phyloP scores from a whole-genome alignment of 2,888 invertebrate species.

The Meganola albula region DNA sequence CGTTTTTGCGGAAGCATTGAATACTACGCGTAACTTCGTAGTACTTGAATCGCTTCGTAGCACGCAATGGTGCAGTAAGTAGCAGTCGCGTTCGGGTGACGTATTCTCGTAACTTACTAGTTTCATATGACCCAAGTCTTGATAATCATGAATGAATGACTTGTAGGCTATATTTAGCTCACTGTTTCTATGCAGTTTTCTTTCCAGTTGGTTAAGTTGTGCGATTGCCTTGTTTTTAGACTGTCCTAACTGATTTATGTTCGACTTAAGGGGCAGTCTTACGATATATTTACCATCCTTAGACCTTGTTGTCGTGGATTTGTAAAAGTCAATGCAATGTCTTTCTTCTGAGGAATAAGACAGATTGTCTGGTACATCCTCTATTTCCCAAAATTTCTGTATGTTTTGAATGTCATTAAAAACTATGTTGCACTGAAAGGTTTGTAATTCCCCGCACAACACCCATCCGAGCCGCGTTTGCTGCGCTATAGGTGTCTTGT shows the following conservation, averaged over 20 bases:
- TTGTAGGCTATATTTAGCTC: too few species aligned
- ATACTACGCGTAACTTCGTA: neutral
- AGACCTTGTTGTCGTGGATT: conserved; percentile 3
- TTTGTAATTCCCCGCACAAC: conserved; percentile 15
- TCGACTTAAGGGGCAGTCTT: too few species aligned
- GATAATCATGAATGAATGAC: conserved; percentile 18
- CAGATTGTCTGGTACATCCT: conserved; percentile 16
- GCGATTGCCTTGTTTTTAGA: conserved; percentile 15
- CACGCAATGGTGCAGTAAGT: neutral
- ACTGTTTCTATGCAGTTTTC: too few species aligned
- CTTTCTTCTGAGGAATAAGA: conserved; percentile 12
- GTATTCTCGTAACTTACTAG: conserved; percentile 16
- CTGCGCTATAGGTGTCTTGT: conserved; percentile 14
- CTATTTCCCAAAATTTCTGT: conserved; percentile 23
- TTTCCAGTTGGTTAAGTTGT: conserved; percentile 19
- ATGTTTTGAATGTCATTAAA: conserved; percentile 18
- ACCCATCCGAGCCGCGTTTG: conserved; percentile 22
- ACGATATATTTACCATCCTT: conserved; percentile 20
- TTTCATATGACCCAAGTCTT: conserved; percentile 21
- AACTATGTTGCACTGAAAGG: conserved; percentile 14
- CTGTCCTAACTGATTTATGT: too few species aligned
- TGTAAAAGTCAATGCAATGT: conserved; percentile 20
- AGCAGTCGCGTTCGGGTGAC: neutral
- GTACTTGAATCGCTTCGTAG: neutral
- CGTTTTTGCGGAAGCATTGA: neutral